Conservation (phyloP, 1,140 invertebrate genomes). For the Drosophila sucinea region DNA sequence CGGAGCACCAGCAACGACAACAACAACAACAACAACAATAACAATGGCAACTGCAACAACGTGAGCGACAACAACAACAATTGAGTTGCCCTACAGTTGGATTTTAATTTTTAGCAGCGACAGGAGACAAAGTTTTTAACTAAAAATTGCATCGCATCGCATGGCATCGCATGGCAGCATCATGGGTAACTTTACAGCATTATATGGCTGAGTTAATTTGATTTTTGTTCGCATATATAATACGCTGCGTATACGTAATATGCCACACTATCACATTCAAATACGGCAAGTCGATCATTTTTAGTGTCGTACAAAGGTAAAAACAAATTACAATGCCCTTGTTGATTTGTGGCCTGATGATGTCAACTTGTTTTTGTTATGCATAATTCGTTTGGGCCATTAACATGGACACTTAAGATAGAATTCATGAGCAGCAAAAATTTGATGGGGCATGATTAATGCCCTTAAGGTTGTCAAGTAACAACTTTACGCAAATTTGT, state of each 20-base stretch:
- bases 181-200: conserved; percentile 45
- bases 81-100: conserved; percentile 49
- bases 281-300: conserved; percentile 44
- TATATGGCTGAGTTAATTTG: conserved; percentile 59
- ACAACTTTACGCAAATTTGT: conserved; percentile 70
- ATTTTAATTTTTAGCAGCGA: conserved; percentile 75
- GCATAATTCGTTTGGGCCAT: conserved; percentile 54
- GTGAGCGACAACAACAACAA: not conserved
- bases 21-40: conserved; percentile 31
- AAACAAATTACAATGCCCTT: conserved; percentile 30
- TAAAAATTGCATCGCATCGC: conserved; percentile 54
- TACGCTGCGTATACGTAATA: conserved; percentile 71
- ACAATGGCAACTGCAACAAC: conserved; percentile 19
- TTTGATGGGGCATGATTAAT: conserved; percentile 76
- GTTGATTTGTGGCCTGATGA: conserved; percentile 13
- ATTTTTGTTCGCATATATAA: conserved; percentile 59
- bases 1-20: conserved; percentile 34
- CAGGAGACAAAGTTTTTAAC: conserved; percentile 70
- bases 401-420: conserved; percentile 62
- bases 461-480: conserved; percentile 49
- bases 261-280: conserved; percentile 59
- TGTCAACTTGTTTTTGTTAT: conserved; percentile 31
- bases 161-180: not conserved
- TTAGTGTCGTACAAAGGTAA: conserved; percentile 23
- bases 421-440: conserved; percentile 50